phyloP scores from a whole-genome alignment of 2,113 vertebrate genomes.

The Ramphastos sulfuratus region DNA sequence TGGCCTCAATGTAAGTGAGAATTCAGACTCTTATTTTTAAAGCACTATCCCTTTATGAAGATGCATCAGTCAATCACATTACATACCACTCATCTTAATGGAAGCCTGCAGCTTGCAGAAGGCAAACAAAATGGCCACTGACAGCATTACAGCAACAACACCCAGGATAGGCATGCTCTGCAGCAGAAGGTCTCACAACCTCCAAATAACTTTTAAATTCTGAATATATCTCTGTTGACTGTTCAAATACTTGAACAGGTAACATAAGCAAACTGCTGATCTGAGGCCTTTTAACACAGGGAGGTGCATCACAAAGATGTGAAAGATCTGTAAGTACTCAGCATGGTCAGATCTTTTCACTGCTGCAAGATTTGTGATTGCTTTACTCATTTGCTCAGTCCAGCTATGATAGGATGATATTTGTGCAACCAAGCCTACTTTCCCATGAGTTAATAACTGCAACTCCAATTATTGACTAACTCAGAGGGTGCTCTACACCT shows the following conservation, averaged over 20 bases:
- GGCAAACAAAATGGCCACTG: not conserved
- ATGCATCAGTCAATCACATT: constrained; percentile 21
- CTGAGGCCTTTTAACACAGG: not conserved
- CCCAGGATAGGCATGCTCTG: not conserved
- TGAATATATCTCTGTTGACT: not conserved
- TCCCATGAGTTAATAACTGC: not conserved
- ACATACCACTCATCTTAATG: constrained; percentile 35
- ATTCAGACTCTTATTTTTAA: constrained; percentile 57
- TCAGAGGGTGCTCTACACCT: no score
- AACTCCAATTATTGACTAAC: not conserved
- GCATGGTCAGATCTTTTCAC: not conserved
- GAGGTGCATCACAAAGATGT: not conserved
- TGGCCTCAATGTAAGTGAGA: constrained; percentile 54
- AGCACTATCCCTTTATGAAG: constrained; percentile 37
- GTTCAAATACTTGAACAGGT: not conserved
- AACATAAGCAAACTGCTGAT: not conserved
- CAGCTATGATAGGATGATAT: not conserved
- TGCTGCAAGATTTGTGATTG: not conserved
- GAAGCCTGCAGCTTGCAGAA: not conserved
- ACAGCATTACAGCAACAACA: not conserved
- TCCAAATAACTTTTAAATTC: not conserved
- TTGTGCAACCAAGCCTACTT: not conserved
- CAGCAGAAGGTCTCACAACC: not conserved
- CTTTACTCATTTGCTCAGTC: not conserved
- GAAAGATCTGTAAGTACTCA: not conserved